phyloP scores from a whole-genome alignment of 2,113 vertebrate genomes.

The Formicarius rufipectus region DNA sequence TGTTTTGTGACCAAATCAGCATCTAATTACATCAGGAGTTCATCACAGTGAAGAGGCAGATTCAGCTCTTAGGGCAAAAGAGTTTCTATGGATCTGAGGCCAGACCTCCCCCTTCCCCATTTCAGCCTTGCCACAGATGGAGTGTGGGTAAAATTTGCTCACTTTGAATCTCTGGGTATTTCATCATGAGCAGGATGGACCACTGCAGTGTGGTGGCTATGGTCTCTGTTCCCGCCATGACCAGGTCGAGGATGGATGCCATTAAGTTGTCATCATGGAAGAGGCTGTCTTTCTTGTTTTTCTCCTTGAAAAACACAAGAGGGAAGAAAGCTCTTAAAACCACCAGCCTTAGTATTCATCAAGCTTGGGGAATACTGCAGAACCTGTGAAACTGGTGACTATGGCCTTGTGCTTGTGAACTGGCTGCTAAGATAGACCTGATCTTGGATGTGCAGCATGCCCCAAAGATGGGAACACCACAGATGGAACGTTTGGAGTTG shows the following conservation, averaged over 20 bases:
- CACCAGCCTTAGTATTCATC: not conserved
- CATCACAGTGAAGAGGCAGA: not conserved
- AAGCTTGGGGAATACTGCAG: not conserved
- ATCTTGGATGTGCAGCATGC: not conserved
- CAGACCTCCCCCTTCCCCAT: not conserved
- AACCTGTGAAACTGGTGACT: not conserved
- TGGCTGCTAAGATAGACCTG: not conserved
- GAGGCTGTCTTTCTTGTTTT: slow-evolving; percentile 51
- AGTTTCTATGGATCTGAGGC: not conserved
- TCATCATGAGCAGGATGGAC: slow-evolving; percentile 86
- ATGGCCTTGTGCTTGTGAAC: not conserved
- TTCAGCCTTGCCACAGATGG: not conserved
- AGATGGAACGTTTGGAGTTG: not conserved
- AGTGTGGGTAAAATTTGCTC: not conserved
- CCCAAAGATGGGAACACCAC: not conserved
- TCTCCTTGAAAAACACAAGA: slow-evolving; percentile 60
- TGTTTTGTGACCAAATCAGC: not conserved
- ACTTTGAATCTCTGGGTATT: slow-evolving; percentile 85
- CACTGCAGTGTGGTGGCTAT: slow-evolving; percentile 88
- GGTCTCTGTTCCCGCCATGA: slow-evolving; percentile 91
- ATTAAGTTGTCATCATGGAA: slow-evolving; percentile 82
- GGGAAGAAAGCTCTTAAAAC: not conserved
- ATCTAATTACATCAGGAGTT: not conserved
- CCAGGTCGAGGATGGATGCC: slow-evolving; percentile 85
- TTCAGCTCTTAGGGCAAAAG: not conserved